Conservation (phyloP, 2,113 vertebrate species). For the Heterotis niloticus region DNA sequence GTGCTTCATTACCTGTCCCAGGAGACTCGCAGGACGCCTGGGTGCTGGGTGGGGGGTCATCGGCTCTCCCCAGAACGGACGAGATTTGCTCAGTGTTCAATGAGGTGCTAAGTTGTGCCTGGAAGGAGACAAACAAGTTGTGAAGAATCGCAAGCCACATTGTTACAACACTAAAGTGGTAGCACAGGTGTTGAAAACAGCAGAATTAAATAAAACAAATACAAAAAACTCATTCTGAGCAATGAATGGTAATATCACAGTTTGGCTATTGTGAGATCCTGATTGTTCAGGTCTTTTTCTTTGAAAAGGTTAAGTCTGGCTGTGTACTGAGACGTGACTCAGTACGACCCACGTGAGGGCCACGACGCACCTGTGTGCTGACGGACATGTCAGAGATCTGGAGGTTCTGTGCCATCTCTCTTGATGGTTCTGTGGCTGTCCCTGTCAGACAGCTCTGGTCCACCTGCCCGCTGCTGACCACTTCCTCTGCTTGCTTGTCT, state of each 20-base stretch:
- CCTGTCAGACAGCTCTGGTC: constrained; percentile 53
- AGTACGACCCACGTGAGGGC: not conserved
- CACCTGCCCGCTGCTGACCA: constrained; percentile 41
- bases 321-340: not conserved
- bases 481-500: constrained; percentile 29
- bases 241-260: too few species aligned
- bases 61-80: constrained; percentile 27
- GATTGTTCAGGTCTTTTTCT: too few species aligned
- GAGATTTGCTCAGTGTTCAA: not conserved
- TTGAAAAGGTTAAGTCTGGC: not conserved
- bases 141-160: not conserved
- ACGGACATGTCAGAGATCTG: constrained; percentile 37
- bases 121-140: not conserved
- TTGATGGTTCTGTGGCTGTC: constrained; percentile 62
- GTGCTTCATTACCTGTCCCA: constrained; percentile 51
- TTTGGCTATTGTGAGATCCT: too few species aligned
- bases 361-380: constrained; percentile 46
- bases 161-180: too few species aligned
- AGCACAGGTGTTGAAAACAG: too few species aligned
- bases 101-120: constrained; percentile 41
- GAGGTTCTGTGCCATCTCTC: constrained; percentile 57
- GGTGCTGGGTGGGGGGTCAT: constrained; percentile 29
- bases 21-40: constrained; percentile 48
- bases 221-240: too few species aligned
- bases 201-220: too few species aligned